Conservation (phyloP, 2,888 invertebrate species). For the Caenorhabditis afra region DNA sequence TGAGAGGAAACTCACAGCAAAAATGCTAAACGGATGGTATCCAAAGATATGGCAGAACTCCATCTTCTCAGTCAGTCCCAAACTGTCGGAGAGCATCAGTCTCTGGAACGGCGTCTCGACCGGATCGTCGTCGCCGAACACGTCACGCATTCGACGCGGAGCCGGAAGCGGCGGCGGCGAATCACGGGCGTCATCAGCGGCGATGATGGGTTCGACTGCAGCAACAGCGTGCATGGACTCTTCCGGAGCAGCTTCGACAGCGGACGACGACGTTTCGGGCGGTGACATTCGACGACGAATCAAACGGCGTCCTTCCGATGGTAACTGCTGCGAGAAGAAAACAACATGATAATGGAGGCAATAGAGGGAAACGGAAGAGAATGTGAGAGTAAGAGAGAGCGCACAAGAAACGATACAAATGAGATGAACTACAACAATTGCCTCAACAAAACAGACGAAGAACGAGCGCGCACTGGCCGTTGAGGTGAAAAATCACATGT, state of each 20-base stretch:
- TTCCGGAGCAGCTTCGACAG: background rate
- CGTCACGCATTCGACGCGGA: constrained; percentile 14
- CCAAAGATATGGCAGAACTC: constrained; percentile 35
- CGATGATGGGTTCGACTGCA: background rate
- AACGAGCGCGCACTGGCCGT: too few relatives aligned
- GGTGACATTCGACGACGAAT: constrained; percentile 12
- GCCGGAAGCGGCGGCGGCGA: background rate
- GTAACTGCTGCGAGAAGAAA: constrained; percentile 6
- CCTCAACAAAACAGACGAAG: too few relatives aligned
- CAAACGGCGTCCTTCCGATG: background rate
- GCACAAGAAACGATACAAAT: background rate
- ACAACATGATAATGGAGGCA: background rate
- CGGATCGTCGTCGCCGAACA: background rate
- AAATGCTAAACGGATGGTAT: constrained; percentile 18
- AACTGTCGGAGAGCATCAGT: constrained; percentile 4
- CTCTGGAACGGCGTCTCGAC: background rate
- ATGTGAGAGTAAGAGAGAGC: background rate
- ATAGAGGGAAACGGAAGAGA: background rate
- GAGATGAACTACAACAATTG: too few relatives aligned
- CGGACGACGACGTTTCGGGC: background rate
- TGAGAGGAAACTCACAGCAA: constrained; percentile 19
- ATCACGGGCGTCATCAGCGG: background rate
- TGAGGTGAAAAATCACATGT: too few relatives aligned
- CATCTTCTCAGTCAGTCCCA: constrained; percentile 17
- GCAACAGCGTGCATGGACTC: too few relatives aligned